Conservation (phyloP, 1,140 invertebrate genomes). For the Sitodiplosis mosellana region DNA sequence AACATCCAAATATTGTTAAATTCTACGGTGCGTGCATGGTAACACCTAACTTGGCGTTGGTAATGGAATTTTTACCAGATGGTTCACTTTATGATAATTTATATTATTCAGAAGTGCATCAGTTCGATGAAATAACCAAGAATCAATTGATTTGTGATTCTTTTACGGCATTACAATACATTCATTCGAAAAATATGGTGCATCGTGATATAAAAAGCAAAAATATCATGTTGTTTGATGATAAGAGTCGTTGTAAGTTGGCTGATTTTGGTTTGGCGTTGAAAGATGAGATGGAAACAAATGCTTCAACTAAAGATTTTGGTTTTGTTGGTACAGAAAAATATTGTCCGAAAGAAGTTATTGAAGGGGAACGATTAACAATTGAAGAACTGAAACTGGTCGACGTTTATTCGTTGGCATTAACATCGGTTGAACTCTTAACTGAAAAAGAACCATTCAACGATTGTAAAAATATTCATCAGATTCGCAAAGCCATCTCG, state of each 20-base stretch:
- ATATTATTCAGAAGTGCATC: background rate
- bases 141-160: background rate
- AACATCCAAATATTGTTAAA: background rate
- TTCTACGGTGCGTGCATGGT: background rate
- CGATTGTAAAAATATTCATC: background rate
- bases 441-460: background rate
- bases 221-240: background rate
- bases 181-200: background rate
- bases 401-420: background rate
- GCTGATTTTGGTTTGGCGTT: background rate
- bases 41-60: background rate
- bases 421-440: background rate
- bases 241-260: background rate
- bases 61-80: background rate
- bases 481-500: background rate
- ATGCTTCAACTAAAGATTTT: background rate
- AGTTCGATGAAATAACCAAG: background rate
- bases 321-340: background rate
- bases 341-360: background rate
- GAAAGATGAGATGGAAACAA: background rate
- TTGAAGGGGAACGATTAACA: background rate
- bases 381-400: background rate
- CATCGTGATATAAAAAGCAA: background rate
- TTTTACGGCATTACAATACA: background rate
- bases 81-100: background rate